These are phyloP conservation scores for Cosmia trapezina DNA, from an alignment of 2,888 invertebrate genomes.

Conservation along the genomic window DNA sequence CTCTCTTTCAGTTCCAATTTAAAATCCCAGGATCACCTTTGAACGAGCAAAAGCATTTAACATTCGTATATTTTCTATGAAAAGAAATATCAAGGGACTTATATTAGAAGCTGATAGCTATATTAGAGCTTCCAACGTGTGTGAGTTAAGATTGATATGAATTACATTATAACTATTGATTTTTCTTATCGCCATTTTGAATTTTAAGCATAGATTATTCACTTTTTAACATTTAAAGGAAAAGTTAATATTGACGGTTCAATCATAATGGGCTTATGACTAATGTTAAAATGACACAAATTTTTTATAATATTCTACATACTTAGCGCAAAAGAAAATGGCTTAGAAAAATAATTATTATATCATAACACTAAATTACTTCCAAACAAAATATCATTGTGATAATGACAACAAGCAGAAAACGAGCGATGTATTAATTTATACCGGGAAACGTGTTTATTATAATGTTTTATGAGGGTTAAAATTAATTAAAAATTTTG, in stretches of 20 bases:
- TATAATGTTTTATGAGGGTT: conserved; percentile 54
- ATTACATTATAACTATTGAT: neutral
- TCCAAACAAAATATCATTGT: conserved; percentile 11
- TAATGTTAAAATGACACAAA: neutral
- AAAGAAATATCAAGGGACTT: conserved; percentile 36
- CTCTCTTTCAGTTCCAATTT: conserved; percentile 31
- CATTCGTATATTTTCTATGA: conserved; percentile 35
- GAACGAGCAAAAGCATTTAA: conserved; percentile 47
- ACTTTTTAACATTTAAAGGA: neutral
- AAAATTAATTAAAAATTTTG: conserved; percentile 57
- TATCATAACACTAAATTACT: neutral
- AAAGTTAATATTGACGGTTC: neutral
- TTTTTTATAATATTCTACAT: neutral
- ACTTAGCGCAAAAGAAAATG: neutral
- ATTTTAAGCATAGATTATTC: neutral
- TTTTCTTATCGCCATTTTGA: conserved; percentile 24
- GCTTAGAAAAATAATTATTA: neutral
- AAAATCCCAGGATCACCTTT: conserved; percentile 12
- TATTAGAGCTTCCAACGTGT: conserved; percentile 12
- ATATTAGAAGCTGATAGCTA: conserved; percentile 34
- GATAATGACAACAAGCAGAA: conserved; percentile 35
- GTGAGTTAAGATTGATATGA: conserved; percentile 3
- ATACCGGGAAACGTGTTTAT: conserved; percentile 40
- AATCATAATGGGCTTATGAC: neutral
- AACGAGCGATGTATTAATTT: conserved; percentile 37